These are phyloP conservation scores for Drosophila fuyamai DNA, from an alignment of 1,140 invertebrate genomes.

Conservation along the genomic window DNA sequence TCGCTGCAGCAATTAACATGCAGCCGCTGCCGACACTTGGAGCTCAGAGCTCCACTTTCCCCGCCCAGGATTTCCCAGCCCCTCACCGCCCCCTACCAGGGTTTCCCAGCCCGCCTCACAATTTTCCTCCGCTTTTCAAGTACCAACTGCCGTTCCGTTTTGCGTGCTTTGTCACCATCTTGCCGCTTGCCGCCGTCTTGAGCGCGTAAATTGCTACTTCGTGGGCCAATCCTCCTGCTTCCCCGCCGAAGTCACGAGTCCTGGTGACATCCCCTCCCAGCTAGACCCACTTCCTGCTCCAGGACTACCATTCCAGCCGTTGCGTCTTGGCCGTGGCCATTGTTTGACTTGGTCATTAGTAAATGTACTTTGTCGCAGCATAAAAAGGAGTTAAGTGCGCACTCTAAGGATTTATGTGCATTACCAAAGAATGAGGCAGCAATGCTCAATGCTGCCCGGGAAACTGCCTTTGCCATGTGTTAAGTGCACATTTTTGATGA, in stretches of 20 bases:
- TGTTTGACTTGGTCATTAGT: conserved; percentile 83
- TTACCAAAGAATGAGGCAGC: conserved; percentile 32
- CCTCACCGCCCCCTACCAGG: not conserved
- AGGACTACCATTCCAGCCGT: conserved; percentile 17
- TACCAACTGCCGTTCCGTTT: conserved; percentile 50
- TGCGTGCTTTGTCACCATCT: conserved; percentile 76
- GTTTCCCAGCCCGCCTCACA: conserved; percentile 6
- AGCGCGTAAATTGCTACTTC: conserved; percentile 81
- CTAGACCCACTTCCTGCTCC: not conserved
- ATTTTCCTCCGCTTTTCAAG: not conserved
- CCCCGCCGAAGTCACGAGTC: conserved; percentile 18
- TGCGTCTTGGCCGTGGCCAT: conserved; percentile 53
- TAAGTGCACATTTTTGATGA: conserved; percentile 69
- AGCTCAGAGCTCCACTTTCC: conserved; percentile 18
- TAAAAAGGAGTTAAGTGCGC: conserved; percentile 81
- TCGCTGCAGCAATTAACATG: conserved; percentile 75
- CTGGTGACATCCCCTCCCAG: not conserved
- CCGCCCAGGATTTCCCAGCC: conserved; percentile 11
- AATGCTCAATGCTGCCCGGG: conserved; percentile 35
- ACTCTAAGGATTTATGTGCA: conserved; percentile 78
- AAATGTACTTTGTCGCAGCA: conserved; percentile 82
- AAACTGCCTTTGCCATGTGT: conserved; percentile 57
- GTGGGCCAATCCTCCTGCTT: conserved; percentile 24
- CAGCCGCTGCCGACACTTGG: conserved; percentile 66
- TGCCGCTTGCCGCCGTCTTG: conserved; percentile 62